These are phyloP conservation scores for Vesta saturnalis DNA, from an alignment of 2,888 invertebrate genomes.

Conservation along the genomic window DNA sequence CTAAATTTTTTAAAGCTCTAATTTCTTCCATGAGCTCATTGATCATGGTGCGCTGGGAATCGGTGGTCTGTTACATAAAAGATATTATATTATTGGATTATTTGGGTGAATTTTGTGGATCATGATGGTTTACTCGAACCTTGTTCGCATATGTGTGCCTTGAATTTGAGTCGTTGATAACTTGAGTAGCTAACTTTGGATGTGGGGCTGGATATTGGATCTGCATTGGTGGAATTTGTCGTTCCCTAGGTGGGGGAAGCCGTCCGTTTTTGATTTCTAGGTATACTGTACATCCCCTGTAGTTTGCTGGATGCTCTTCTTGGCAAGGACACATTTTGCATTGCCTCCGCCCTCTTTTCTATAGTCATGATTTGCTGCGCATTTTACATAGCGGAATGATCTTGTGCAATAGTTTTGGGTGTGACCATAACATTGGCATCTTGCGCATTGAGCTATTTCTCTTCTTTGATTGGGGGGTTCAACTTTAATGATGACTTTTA, in stretches of 20 bases:
- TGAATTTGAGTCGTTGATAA: neutral
- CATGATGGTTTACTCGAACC: neutral
- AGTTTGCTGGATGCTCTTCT: neutral
- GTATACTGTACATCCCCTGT: neutral
- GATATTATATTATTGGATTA: neutral
- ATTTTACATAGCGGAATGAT: neutral
- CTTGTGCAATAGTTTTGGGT: neutral
- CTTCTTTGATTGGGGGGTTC: conserved; percentile 5
- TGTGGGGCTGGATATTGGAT: neutral
- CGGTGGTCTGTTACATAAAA: no score
- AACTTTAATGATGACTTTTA: neutral
- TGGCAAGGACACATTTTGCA: neutral
- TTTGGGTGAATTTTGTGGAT: neutral
- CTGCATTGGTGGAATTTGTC: no score
- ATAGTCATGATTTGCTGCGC: neutral
- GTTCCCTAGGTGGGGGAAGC: neutral
- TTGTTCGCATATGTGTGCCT: neutral
- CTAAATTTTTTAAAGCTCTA: neutral
- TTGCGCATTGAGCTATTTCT: conserved; percentile 16
- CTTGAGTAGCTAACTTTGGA: neutral
- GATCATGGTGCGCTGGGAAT: neutral
- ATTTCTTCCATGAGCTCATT: neutral
- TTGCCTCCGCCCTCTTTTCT: neutral
- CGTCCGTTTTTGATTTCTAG: neutral
- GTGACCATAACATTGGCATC: conserved; percentile 10